Evolutionary conservation across 2,113 vertebrate species (phyloP), one percentile per base, ranked within the genome.

Genomic region (Thryonomys swinderianus): DNA sequence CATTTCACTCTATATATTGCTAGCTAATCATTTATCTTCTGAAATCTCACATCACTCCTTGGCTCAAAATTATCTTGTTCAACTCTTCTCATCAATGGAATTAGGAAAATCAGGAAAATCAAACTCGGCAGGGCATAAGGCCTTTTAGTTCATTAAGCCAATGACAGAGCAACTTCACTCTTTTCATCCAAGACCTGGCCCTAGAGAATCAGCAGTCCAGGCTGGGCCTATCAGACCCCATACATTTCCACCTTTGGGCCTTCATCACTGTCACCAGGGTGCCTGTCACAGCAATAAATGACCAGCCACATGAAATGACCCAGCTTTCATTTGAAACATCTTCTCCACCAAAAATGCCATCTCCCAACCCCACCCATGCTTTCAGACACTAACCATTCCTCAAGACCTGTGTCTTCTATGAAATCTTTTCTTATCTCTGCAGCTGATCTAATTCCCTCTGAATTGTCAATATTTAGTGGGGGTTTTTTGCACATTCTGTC

Each of bases 41-140:
- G 37, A 96, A 92, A 81, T 21, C 86, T 64, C 0, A 6, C 88
- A 48, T n/a, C 51, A 74, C 37, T 71, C 14, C 51, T 51, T 45
- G 30, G n/a, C 45, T 82, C 73, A 84, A 85, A 96, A 88, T n/a
- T 74, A 34, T 57, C 55, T 92, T 62, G 64, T 73, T 91, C 27
- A 14, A 37, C 13, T 74, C 21, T 18, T 95, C 37, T 84, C 76
- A 55, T 21, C 61, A 89, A 73, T 18, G 23, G 73, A 95, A 86
- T 55, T 18, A 88, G 40, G 88, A 37, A 90, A 92, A 78, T 69
- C 40, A 80, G 91, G 55, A 34, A 67, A 32, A 4, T 55, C 3
- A 32, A 84, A 42, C 10, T 74, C 62, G 59, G 55, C 45, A 66
- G 20, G 16, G 16, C 27, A 18, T 53, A 74, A 73, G 55, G 7